A percentile compares a stretch with the other conserved stretches of the same genome.
phyloP scores from a whole-genome alignment of 2,888 invertebrate genomes.

The Cantharis nigra region DNA sequence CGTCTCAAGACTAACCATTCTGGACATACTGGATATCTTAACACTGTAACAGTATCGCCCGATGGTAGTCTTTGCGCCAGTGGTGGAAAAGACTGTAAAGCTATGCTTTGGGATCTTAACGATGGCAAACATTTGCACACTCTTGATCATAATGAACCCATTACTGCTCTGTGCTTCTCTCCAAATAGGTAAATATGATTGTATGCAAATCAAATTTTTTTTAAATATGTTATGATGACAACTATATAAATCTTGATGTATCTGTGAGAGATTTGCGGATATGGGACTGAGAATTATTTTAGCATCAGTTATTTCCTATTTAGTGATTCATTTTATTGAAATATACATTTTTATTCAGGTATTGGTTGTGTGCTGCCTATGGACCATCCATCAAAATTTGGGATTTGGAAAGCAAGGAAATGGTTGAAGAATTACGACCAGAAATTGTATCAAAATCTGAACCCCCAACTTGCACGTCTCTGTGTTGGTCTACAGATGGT shows the following conservation, averaged over 20 bases:
- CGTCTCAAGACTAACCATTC: constrained; percentile 97
- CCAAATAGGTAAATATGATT: constrained; percentile 75
- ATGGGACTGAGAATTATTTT: constrained; percentile 51
- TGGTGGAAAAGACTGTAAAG: constrained; percentile 99
- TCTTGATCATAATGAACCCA: constrained; percentile 96
- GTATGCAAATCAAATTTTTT: not conserved
- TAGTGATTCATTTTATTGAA: not conserved
- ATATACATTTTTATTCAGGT: constrained; percentile 53
- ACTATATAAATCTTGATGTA: constrained; percentile 45
- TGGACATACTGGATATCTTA: constrained; percentile 96
- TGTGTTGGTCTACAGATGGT: constrained; percentile 99
- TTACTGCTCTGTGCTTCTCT: constrained; percentile 98
- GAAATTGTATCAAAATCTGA: constrained; percentile 91
- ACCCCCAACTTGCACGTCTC: constrained; percentile 93
- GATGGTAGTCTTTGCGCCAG: constrained; percentile 99
- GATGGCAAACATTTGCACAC: constrained; percentile 99
- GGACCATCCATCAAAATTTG: constrained; percentile 98
- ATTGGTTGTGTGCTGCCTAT: constrained; percentile 99
- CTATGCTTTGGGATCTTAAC: constrained; percentile 99
- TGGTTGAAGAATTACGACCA: constrained; percentile 97
- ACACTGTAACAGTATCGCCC: constrained; percentile 98
- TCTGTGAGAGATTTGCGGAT: constrained; percentile 55
- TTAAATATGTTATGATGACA: constrained; percentile 8
- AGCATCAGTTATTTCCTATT: not conserved
- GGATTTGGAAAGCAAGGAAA: constrained; percentile 99